These are phyloP conservation scores for Lepidochitona cinerea DNA, from an alignment of 2,888 invertebrate genomes.

Conservation along the genomic window DNA sequence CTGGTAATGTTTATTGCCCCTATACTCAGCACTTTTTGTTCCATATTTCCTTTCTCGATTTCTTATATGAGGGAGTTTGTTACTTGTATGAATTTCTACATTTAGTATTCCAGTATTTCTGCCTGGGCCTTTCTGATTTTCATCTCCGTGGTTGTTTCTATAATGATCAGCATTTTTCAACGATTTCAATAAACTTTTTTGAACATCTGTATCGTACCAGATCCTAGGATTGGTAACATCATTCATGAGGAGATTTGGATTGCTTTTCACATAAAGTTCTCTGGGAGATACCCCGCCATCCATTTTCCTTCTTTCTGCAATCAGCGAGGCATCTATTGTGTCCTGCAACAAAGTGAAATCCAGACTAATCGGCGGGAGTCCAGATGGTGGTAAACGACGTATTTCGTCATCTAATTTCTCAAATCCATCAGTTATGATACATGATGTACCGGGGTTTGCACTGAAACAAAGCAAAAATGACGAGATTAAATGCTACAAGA, in stretches of 20 bases:
- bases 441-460: no score
- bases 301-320: background rate
- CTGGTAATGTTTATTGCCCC: background rate
- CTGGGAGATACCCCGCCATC: background rate
- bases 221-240: background rate
- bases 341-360: background rate
- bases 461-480: no score
- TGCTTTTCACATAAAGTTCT: background rate
- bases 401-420: no score
- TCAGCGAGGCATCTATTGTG: background rate
- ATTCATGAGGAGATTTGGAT: background rate
- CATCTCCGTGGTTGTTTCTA: background rate
- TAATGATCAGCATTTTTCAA: background rate
- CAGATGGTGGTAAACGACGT: no score
- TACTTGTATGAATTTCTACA: background rate
- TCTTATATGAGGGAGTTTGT: background rate
- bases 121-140: background rate
- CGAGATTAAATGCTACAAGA: no score
- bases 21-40: background rate
- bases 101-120: background rate
- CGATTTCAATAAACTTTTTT: background rate
- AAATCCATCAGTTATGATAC: no score
- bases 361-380: no score
- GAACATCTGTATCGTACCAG: background rate
- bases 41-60: background rate